phyloP scores from a whole-genome alignment of 2,888 invertebrate genomes.

The Chouioia cunea region DNA sequence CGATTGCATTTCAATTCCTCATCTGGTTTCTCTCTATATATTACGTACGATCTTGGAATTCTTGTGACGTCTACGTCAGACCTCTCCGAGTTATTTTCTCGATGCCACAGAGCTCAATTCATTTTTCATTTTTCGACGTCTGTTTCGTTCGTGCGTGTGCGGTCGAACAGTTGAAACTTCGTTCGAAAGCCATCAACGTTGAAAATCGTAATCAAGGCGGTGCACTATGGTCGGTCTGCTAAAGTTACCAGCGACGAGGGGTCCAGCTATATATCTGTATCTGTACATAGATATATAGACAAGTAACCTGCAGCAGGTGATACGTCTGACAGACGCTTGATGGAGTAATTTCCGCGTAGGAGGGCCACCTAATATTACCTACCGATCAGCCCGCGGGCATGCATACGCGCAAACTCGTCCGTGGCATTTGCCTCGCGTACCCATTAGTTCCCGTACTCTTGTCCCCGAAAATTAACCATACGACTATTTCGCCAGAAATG shows the following conservation, averaged over 20 bases:
- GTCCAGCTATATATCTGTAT: too few relatives aligned
- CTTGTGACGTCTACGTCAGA: slow-evolving; percentile 8
- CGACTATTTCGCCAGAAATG: too few relatives aligned
- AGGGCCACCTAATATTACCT: slow-evolving; percentile 9
- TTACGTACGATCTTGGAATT: slow-evolving; percentile 16
- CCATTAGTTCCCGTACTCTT: too few relatives aligned
- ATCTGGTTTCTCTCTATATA: neutral
- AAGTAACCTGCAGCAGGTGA: too few relatives aligned
- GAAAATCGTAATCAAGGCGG: neutral
- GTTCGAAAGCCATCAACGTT: neutral
- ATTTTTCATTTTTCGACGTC: slow-evolving; percentile 4
- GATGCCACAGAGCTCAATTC: neutral
- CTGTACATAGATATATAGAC: too few relatives aligned
- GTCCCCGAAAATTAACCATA: too few relatives aligned
- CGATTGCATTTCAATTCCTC: slow-evolving; percentile 30
- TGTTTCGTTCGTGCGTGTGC: too few relatives aligned
- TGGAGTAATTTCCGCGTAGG: slow-evolving; percentile 34
- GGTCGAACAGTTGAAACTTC: too few relatives aligned
- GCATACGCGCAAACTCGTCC: too few relatives aligned
- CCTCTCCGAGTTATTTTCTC: slow-evolving; percentile 7
- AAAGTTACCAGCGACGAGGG: neutral
- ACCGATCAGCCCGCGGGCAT: slow-evolving; percentile 7
- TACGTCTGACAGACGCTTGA: slow-evolving; percentile 12
- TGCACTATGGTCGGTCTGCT: too few relatives aligned
- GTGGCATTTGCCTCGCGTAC: too few relatives aligned